Evolutionary conservation across 1,140 invertebrate genomes (phyloP).

Genomic region (Hormaphis cornu): DNA sequence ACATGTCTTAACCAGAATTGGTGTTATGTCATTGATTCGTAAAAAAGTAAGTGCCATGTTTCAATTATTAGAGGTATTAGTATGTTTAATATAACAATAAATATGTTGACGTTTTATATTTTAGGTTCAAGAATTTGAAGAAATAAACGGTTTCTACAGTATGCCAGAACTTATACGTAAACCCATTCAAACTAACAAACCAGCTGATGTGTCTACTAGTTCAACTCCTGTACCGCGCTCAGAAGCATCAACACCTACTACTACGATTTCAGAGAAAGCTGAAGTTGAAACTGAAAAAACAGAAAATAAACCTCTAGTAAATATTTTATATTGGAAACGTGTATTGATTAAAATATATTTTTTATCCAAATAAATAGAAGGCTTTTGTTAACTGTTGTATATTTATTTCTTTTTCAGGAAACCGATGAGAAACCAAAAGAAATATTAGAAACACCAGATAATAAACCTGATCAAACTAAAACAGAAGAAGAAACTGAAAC

Average conservation of each 20-base stretch:
- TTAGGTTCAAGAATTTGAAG: conserved; percentile 92
- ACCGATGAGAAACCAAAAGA: conserved; percentile 13
- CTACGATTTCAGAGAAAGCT: conserved; percentile 38
- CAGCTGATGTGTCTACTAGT: conserved; percentile 47
- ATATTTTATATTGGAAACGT: background rate
- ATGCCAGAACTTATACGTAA: conserved; percentile 88
- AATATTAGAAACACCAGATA: background rate
- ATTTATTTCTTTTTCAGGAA: conserved; percentile 1
- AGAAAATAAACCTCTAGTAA: conserved; percentile 1
- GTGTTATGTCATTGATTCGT: conserved; percentile 97
- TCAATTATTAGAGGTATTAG: too few species aligned
- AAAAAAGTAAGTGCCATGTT: conserved; percentile 66
- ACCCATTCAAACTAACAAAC: conserved; percentile 46
- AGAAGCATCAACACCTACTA: conserved; percentile 47
- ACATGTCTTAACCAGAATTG: conserved; percentile 95
- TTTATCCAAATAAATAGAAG: background rate
- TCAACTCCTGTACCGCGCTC: conserved; percentile 59
- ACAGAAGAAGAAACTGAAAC: conserved; percentile 1
- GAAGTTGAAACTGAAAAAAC: conserved; percentile 27
- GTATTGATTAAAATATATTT: background rate
- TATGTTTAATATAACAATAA: background rate
- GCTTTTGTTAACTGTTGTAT: background rate
- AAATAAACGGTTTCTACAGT: conserved; percentile 94
- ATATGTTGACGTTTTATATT: background rate
- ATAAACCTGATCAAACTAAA: conserved; percentile 31